Evolutionary conservation across 2,888 invertebrate genomes (phyloP).

Genomic region (Lithophane socia): DNA sequence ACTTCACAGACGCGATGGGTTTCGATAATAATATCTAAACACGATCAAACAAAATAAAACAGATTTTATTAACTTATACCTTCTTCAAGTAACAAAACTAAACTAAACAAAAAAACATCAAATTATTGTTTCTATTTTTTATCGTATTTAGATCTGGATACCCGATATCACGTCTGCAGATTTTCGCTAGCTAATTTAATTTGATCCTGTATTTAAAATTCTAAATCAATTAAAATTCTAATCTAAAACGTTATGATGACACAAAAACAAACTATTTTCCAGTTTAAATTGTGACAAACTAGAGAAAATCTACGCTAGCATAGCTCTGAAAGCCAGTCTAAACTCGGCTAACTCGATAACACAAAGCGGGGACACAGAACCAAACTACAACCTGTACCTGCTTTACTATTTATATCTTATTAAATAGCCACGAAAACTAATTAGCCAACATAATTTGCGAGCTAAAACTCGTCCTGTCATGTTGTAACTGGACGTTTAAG

Average conservation of each 20-base stretch:
- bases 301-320: not conserved
- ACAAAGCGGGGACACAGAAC: conserved; percentile 21
- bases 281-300: conserved; percentile 7
- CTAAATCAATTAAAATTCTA: not conserved
- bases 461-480: conserved; percentile 59
- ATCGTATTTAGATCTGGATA: no score
- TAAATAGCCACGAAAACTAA: conserved; percentile 66
- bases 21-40: no score
- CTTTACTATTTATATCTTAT: conserved; percentile 63
- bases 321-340: not conserved
- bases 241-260: not conserved
- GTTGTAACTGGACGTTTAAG: conserved; percentile 63
- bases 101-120: no score
- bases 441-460: conserved; percentile 67
- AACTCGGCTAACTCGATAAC: conserved; percentile 37
- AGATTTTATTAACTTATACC: no score
- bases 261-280: not conserved
- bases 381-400: conserved; percentile 38
- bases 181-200: no score
- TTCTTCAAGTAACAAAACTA: no score
- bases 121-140: no score
- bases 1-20: no score
- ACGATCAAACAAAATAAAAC: no score
- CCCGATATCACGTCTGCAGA: no score
- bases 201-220: no score